Percentiles rank a stretch among this genome's conserved stretches.
Evolutionary conservation across 1,140 invertebrate species (phyloP).

Genomic region (Apocrypta bakeri): DNA sequence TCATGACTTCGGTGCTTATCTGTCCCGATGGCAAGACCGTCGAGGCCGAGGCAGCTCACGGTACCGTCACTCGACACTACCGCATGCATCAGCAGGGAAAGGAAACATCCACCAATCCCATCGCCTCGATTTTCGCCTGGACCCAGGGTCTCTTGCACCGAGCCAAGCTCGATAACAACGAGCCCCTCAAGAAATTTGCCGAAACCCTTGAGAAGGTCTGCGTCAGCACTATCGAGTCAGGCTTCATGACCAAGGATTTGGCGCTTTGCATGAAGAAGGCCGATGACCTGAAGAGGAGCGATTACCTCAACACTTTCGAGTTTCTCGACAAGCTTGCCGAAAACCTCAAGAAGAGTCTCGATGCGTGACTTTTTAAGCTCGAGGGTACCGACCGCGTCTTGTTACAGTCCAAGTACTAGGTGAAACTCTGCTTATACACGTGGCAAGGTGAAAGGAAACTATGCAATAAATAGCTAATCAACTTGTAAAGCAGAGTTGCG

Average conservation of each 20-base stretch:
- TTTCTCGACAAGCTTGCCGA: slow-evolving; percentile 97
- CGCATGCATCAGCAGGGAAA: slow-evolving; percentile 95
- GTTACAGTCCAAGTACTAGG: slow-evolving; percentile 21
- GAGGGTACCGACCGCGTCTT: slow-evolving; percentile 1
- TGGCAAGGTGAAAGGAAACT: slow-evolving; percentile 9
- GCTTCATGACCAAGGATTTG: slow-evolving; percentile 98
- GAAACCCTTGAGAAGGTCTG: slow-evolving; percentile 92
- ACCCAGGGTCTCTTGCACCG: slow-evolving; percentile 93
- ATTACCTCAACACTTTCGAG: slow-evolving; percentile 98
- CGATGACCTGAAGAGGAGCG: slow-evolving; percentile 85
- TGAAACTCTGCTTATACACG: not conserved
- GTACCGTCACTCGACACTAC: slow-evolving; percentile 97
- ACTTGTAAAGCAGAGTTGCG: not conserved
- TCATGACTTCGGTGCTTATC: slow-evolving; percentile 96
- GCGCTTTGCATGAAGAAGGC: slow-evolving; percentile 98
- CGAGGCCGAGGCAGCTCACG: slow-evolving; percentile 98
- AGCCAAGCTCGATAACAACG: slow-evolving; percentile 94
- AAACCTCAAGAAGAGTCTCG: slow-evolving; percentile 87
- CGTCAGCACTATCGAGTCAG: slow-evolving; percentile 94
- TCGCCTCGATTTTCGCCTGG: slow-evolving; percentile 99
- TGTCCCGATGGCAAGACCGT: slow-evolving; percentile 98
- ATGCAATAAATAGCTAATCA: not conserved
- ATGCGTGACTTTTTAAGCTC: slow-evolving; percentile 49
- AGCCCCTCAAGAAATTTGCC: slow-evolving; percentile 84
- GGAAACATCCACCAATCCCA: slow-evolving; percentile 98